Percentiles rank a stretch among this genome's conserved stretches.
These are phyloP conservation scores for Peromyscus maniculatus DNA, from an alignment of 2,113 vertebrate species.

Conservation along the genomic window DNA sequence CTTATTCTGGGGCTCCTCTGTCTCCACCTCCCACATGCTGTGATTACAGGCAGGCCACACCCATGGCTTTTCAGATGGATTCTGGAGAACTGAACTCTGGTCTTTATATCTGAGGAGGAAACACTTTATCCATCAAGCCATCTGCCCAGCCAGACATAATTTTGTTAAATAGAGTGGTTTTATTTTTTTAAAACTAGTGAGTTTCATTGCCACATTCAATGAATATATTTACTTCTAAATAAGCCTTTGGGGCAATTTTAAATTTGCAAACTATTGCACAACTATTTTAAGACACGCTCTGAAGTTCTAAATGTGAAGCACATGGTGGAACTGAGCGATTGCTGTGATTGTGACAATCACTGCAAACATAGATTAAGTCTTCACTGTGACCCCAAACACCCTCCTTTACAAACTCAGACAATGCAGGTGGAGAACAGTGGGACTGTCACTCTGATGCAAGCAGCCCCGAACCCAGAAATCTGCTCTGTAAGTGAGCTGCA, in stretches of 20 bases:
- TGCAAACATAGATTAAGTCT: not conserved
- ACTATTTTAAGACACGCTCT: slow-evolving; percentile 47
- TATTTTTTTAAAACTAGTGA: not conserved
- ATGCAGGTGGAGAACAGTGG: not conserved
- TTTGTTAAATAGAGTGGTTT: not conserved
- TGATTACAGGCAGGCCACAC: not conserved
- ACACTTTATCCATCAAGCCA: not conserved
- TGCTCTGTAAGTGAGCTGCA: not conserved
- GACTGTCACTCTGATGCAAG: not conserved
- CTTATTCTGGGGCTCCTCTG: not conserved
- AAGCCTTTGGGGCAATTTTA: slow-evolving; percentile 24
- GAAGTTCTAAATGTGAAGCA: not conserved
- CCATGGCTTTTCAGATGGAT: not conserved
- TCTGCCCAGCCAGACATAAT: not conserved
- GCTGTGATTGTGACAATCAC: not conserved
- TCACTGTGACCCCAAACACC: not conserved
- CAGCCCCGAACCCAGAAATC: not conserved
- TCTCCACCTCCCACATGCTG: not conserved
- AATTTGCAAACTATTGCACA: slow-evolving; percentile 9
- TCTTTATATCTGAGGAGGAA: not conserved
- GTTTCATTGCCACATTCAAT: slow-evolving; percentile 10
- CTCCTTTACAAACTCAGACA: not conserved
- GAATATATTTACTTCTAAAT: slow-evolving; percentile 35
- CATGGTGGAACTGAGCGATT: not conserved
- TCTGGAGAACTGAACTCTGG: not conserved